Base-by-base conservation (phyloP, 2,113 vertebrate species). In the Panthera tigris region DNA sequence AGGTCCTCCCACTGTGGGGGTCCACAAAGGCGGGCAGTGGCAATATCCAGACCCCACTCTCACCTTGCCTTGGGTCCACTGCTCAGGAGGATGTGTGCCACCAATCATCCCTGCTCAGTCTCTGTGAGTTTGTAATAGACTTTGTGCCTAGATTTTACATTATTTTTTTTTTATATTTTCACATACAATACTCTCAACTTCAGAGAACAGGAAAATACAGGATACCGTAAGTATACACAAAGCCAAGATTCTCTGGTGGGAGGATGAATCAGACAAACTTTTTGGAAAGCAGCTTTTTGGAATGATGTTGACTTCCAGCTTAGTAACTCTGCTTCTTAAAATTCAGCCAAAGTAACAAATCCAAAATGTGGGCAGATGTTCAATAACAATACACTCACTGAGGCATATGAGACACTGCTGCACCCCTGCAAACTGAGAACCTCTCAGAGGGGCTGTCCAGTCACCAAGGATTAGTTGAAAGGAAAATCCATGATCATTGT, bases 1-100 rank as follows among this genome's bases (percentile, higher is more conserved):
- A 31, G 39, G 12, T 4, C 10, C 3, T 25, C 2, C 8, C 5
- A 55, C 18, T 27, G 27, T 0, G 3, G 14, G 11, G 12, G 4
- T 16, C 27, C 55, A 9, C 36, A 2, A 7, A 4, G 23, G 14
- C 0, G 8, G 12, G 16, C 16, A 41, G 31, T 1, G 19, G 16
- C 13, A 12, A 6, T 63, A 3, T 61, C 7, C 0, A 79, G 10
- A 18, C 11, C 25, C 69, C 7, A 29, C 11, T 18, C 11, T 61
- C 1, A 4, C 33, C 19, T 33, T 23, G 3, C 50, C 19, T 36
- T 39, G 0, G 10, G 16, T 27, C 12, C 21, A 14, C 33, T 74
- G 23, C n/a, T 29, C 25, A 7, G 27, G 3, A 12, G 31, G 19
- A 39, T 23, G 9, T n/a, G 9, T 41, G 10, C 21, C n/a, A 13